phyloP scores from a whole-genome alignment of 2,888 invertebrate species.

The Phorcus lineatus region DNA sequence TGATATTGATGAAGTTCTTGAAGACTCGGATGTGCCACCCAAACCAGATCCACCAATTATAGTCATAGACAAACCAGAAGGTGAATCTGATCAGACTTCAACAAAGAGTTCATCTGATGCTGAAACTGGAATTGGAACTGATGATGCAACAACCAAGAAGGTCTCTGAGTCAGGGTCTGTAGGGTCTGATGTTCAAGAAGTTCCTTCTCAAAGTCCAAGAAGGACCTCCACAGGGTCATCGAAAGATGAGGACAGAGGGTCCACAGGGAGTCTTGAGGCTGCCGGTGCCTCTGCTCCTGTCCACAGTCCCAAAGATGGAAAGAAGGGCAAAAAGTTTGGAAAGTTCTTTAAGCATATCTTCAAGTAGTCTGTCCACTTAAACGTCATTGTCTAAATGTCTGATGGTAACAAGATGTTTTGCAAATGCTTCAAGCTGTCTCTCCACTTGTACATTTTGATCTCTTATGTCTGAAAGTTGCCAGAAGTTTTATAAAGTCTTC shows the following conservation, averaged over 20 bases:
- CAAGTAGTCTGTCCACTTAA: neutral
- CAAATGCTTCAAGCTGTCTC: too few species aligned
- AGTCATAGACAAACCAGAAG: neutral
- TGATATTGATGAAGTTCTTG: conserved; percentile 30
- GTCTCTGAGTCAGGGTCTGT: neutral
- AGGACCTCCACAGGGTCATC: neutral
- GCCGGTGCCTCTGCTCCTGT: neutral
- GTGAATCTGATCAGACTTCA: neutral
- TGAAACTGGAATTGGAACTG: neutral
- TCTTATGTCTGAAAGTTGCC: too few species aligned
- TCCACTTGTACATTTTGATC: too few species aligned
- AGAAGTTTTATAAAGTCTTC: too few species aligned
- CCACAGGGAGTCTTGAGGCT: neutral
- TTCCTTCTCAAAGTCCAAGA: neutral
- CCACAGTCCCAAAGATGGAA: neutral
- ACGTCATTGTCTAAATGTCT: neutral
- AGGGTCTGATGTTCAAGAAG: neutral
- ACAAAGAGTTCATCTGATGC: conserved; percentile 7
- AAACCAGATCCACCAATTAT: neutral
- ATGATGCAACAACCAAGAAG: neutral
- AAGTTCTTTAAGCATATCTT: conserved; percentile 25
- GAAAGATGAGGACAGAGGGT: neutral
- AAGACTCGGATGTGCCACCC: neutral
- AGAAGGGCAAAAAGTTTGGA: conserved; percentile 20
- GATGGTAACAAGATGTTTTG: too few species aligned